A percentile compares a stretch with the other conserved stretches of the same genome.
Conservation (phyloP, 1,140 invertebrate species). For the Aporrectodea caliginosa region DNA sequence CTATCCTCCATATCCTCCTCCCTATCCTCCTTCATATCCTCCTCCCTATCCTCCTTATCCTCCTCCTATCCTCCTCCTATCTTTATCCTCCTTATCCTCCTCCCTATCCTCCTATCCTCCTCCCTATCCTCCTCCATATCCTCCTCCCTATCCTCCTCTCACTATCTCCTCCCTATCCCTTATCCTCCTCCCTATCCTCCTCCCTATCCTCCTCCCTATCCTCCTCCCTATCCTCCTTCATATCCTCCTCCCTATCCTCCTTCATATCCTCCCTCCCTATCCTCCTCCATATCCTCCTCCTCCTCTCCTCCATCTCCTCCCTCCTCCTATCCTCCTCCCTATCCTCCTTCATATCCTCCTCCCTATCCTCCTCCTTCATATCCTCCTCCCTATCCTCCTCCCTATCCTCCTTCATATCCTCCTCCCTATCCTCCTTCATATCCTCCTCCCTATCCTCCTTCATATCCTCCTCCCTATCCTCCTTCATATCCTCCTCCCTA, state of each 20-base stretch:
- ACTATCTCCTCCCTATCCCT: background rate
- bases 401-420: too few species aligned
- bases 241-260: too few species aligned
- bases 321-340: too few species aligned
- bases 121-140: constrained; percentile 9
- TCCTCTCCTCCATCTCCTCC: background rate
- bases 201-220: background rate
- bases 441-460: background rate
- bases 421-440: constrained; percentile 4
- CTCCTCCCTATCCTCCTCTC: background rate
- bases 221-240: too few species aligned
- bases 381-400: too few species aligned
- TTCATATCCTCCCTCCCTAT: constrained; percentile 16
- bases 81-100: background rate
- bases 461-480: background rate
- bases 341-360: too few species aligned
- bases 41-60: constrained; percentile 10
- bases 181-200: constrained; percentile 11
- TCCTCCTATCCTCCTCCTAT: background rate
- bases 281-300: background rate
- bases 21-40: too few species aligned
- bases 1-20: background rate
- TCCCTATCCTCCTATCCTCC: background rate
- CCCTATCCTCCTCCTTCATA: too few species aligned
- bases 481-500: background rate